phyloP scores from a whole-genome alignment of 2,888 invertebrate genomes.

The Nymphalis c-album region DNA sequence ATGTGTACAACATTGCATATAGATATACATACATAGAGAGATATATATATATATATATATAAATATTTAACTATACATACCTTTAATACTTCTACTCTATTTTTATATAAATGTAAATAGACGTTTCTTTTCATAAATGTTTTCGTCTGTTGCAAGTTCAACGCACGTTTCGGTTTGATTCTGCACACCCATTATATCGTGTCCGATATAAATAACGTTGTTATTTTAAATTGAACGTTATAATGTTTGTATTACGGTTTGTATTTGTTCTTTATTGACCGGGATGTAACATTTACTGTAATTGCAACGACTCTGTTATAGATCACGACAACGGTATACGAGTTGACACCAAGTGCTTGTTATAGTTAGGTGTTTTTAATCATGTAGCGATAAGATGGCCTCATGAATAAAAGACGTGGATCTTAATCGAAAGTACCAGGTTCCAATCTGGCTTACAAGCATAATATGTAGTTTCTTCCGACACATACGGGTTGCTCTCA shows the following conservation, averaged over 20 bases:
- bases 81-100: neutral
- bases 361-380: too few relatives aligned
- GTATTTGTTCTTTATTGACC: slow-evolving; percentile 8
- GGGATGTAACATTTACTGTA: slow-evolving; percentile 2
- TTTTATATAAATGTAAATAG: neutral
- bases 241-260: neutral
- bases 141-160: slow-evolving; percentile 24
- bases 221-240: neutral
- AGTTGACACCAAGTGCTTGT: slow-evolving; percentile 8
- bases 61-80: neutral
- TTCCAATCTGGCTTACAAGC: too few relatives aligned
- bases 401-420: too few relatives aligned
- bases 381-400: too few relatives aligned
- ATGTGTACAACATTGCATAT: too few relatives aligned
- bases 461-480: too few relatives aligned
- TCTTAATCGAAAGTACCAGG: too few relatives aligned
- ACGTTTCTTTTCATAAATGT: neutral
- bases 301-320: neutral
- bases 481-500: too few relatives aligned
- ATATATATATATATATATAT: too few relatives aligned
- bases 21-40: too few relatives aligned
- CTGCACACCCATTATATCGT: slow-evolving; percentile 28
- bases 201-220: slow-evolving; percentile 3
- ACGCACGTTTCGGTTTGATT: slow-evolving; percentile 31
- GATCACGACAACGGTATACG: slow-evolving; percentile 12